Base-by-base conservation (phyloP, 2,888 invertebrate species). In the Atrina japonica region DNA sequence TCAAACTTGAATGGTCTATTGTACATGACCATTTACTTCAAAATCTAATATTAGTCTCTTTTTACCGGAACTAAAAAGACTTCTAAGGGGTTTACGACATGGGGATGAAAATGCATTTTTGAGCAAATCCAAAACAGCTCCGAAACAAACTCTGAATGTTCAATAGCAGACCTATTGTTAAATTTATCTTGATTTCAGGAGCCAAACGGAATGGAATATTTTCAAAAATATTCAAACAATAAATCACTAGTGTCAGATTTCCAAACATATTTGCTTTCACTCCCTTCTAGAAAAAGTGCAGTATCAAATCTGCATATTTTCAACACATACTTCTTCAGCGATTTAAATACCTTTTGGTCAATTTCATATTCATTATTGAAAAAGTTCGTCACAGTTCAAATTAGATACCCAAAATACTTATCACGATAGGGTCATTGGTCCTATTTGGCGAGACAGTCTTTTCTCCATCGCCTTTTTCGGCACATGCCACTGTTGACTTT, bases 341-440 rank as follows among this genome's bases (percentile, higher is more conserved):
- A n/a, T 43, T 27, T 45, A 21, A 41, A 27, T 29, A 47, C 56
- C 14, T 21, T 29, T 21, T 47, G 16, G 16, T 16, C 6, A 21
- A 16, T 5, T 43, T 49, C 23, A 27, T 18, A 45, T 40, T 40
- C 11, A 35, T 35, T 5, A 5, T 7, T 35, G 25, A 2, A 18
- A 35, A 18, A 49, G 25, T 53, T 11, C 18, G 14, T 53, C 25
- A 45, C n/a, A 35, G 30, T 16, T 18, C 23, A 29, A 35, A 11
- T 35, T 35, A 35, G 25, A 63, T 35, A n/a, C 25, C n/a, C 30
- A 40, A 27, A 66, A 56, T 66, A 66, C 66, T 66, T 50, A 66
- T 66, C 66, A 59, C 41, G 6, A 50, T 25, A 6, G 30, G 18
- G 3, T 56, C 35, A 29, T 27, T 55, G 25, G 58, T 35, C 7